Base-by-base conservation (phyloP, 92 coral and sea anemone genomes). In the Paragorgia papillata region DNA sequence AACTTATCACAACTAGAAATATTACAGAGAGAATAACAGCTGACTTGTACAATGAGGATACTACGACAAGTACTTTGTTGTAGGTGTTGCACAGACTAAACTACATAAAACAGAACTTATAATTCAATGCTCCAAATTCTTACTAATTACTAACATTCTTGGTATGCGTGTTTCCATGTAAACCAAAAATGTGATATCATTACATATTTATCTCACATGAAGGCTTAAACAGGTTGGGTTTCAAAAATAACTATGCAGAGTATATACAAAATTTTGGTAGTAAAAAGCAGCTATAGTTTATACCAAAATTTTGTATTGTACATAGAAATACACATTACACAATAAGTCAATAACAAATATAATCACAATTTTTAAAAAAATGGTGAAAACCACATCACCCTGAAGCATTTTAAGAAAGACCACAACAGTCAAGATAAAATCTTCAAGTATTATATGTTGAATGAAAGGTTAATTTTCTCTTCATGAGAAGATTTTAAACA, bases 101-200 rank as follows among this genome's bases (percentile, higher is more conserved):
- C n/a, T n/a, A 15, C 15, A 7, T 15, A 7, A 46, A 46, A 46
- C n/a, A 46, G 53, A 46, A 15, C 53, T 15, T 2, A 46, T 2
- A 46, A 46, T 15, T 46, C 53, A 46, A 15, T 46, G 53, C 9
- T 46, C 15, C n/a, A 22, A 56, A 56, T 56, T 56, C 30, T 56
- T 56, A 22, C 78, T 53, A 54, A 54, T 71, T 53, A 53, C 53
- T 71, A 71, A 71, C 64, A 71, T 71, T 28, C 53, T 28, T 10
- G 58, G 50, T 53, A 71, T 51, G 78, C 50, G 6, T 30, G 78
- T 71, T 71, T 71, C 78, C 78, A 71, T 71, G 78, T 55, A 50
- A 71, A 71, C 78, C 29, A 71, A 55, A 71, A 56, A 56, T 56
- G 62, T 56, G 30, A 46, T 46, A 46, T 46, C 53, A 6, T 15